Percentiles rank a stretch among this genome's conserved stretches.
These are phyloP conservation scores for Drosophila suzukii DNA, from an alignment of 1,140 invertebrate species.

Conservation along the genomic window DNA sequence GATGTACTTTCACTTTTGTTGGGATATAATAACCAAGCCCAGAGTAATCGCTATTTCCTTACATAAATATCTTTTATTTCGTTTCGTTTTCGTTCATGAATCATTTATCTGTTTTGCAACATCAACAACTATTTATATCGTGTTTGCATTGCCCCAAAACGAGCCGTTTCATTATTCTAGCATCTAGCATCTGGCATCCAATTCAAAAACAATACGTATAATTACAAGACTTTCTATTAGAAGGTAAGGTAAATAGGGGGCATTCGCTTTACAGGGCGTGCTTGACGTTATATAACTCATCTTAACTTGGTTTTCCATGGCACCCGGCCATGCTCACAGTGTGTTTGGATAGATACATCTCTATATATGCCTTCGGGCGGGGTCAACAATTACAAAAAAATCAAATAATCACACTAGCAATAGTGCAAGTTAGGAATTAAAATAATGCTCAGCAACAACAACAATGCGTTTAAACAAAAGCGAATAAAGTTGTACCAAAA, in stretches of 20 bases:
- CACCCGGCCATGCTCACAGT: conserved; percentile 63
- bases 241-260: conserved; percentile 13
- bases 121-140: conserved; percentile 23
- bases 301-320: conserved; percentile 36
- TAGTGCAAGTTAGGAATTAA: not conserved
- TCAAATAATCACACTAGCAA: conserved; percentile 15
- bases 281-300: conserved; percentile 5
- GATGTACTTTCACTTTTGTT: not conserved
- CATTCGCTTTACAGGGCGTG: not conserved
- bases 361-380: not conserved
- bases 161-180: conserved; percentile 14
- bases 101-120: conserved; percentile 8
- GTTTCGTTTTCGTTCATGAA: conserved; percentile 32
- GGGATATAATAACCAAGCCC: not conserved
- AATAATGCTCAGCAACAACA: conserved; percentile 24
- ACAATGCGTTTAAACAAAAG: conserved; percentile 16
- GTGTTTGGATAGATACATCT: not conserved
- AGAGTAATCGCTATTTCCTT: conserved; percentile 8
- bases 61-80: conserved; percentile 43
- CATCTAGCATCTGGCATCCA: conserved; percentile 1
- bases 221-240: conserved; percentile 33
- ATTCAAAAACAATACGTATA: conserved; percentile 29
- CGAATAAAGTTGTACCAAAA: conserved; percentile 9
- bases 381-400: conserved; percentile 27
- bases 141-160: conserved; percentile 1